Evolutionary conservation across 2,888 invertebrate species (phyloP).

Genomic region (Linyphia triangularis): DNA sequence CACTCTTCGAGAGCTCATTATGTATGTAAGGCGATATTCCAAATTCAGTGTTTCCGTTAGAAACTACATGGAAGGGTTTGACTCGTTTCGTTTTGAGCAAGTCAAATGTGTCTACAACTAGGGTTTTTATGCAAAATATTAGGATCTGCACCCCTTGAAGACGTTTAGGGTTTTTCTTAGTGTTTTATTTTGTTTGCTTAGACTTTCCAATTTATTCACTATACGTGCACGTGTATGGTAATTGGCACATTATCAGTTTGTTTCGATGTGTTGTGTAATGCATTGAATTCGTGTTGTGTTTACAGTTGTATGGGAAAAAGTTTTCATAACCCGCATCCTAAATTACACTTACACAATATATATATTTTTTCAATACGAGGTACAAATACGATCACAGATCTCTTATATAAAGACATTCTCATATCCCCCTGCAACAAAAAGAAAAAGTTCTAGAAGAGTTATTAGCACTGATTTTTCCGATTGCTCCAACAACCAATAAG

Average conservation of each 20-base stretch:
- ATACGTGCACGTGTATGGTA: neutral
- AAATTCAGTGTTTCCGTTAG: conserved; percentile 10
- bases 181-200: neutral
- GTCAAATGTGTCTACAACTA: conserved; percentile 24
- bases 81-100: conserved; percentile 12
- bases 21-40: conserved; percentile 44
- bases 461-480: no score
- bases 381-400: neutral
- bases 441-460: no score
- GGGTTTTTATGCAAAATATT: conserved; percentile 14
- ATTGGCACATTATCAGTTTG: neutral
- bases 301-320: neutral
- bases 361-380: neutral
- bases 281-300: no score
- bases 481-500: no score
- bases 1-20: conserved; percentile 13
- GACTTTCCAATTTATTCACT: neutral
- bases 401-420: neutral
- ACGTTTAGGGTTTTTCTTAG: neutral
- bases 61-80: conserved; percentile 9
- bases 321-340: neutral
- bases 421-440: no score
- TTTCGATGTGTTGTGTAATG: no score
- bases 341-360: neutral
- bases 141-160: neutral